These are phyloP conservation scores for Cremastinae sp. DNA, from an alignment of 2,888 invertebrate genomes.

Conservation along the genomic window DNA sequence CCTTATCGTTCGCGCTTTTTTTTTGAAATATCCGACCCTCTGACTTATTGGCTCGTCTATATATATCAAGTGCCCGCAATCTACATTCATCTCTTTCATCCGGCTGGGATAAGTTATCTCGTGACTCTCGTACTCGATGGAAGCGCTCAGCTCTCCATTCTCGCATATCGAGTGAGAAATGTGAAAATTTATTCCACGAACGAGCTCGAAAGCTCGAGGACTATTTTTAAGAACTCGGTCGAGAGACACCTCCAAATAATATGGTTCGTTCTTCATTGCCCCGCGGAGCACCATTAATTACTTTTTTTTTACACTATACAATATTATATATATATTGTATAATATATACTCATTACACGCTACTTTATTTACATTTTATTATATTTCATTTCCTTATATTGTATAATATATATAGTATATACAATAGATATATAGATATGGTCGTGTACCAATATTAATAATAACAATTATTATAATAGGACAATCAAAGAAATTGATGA, in stretches of 20 bases:
- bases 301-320: too few species aligned
- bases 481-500: constrained; percentile 33
- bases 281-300: too few species aligned
- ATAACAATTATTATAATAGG: constrained; percentile 5
- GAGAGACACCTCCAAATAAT: too few species aligned
- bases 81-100: constrained; percentile 37
- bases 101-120: constrained; percentile 40
- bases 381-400: constrained; percentile 6
- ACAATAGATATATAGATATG: too few species aligned
- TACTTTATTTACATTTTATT: too few species aligned
- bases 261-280: too few species aligned
- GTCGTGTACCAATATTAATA: background rate
- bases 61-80: constrained; percentile 47
- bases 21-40: constrained; percentile 32
- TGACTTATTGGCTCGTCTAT: constrained; percentile 46
- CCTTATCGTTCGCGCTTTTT: constrained; percentile 51
- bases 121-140: constrained; percentile 47
- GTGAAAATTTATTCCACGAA: too few species aligned
- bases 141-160: constrained; percentile 47
- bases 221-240: too few species aligned
- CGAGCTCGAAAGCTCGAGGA: too few species aligned
- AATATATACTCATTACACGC: too few species aligned
- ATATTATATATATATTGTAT: too few species aligned
- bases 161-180: constrained; percentile 48
- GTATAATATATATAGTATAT: background rate